Evolutionary conservation across 1,140 invertebrate species (phyloP).

Genomic region (Samia ricini): DNA sequence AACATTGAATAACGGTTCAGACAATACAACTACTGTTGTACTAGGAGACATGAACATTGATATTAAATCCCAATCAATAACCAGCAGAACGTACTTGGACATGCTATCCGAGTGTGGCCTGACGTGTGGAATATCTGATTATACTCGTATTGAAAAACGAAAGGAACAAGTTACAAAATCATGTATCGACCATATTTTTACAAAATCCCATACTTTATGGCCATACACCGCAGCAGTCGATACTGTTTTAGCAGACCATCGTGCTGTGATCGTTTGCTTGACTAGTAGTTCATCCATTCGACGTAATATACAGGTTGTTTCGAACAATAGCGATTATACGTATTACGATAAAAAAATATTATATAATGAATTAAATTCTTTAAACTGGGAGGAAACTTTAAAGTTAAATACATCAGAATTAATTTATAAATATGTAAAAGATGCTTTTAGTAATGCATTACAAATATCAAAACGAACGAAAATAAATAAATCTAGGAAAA

Average conservation of each 20-base stretch:
- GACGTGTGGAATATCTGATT: constrained; percentile 39
- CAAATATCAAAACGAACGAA: constrained; percentile 11
- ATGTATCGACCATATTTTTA: constrained; percentile 41
- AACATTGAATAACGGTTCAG: constrained; percentile 16
- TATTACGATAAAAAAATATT: constrained; percentile 19
- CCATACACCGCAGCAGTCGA: constrained; percentile 38
- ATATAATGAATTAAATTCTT: constrained; percentile 21
- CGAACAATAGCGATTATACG: constrained; percentile 22
- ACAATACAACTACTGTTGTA: constrained; percentile 27
- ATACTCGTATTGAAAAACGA: constrained; percentile 35
- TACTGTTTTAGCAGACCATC: constrained; percentile 37
- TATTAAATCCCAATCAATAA: constrained; percentile 28
- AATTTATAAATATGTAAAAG: constrained; percentile 26
- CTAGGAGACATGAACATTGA: constrained; percentile 36
- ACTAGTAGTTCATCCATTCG: background rate
- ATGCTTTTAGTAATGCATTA: constrained; percentile 21
- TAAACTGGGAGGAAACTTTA: constrained; percentile 22
- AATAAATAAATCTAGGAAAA: constrained; percentile 2
- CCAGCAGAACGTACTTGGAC: constrained; percentile 27
- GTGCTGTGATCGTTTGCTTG: constrained; percentile 27
- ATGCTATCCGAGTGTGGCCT: constrained; percentile 32
- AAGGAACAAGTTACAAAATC: constrained; percentile 32
- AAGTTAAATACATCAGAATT: constrained; percentile 16
- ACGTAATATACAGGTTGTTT: constrained; percentile 27
- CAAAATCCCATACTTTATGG: constrained; percentile 30